A percentile compares a stretch with the other conserved stretches of the same genome.
phyloP scores from a whole-genome alignment of 2,888 invertebrate species.

The Lottia gigantea region DNA sequence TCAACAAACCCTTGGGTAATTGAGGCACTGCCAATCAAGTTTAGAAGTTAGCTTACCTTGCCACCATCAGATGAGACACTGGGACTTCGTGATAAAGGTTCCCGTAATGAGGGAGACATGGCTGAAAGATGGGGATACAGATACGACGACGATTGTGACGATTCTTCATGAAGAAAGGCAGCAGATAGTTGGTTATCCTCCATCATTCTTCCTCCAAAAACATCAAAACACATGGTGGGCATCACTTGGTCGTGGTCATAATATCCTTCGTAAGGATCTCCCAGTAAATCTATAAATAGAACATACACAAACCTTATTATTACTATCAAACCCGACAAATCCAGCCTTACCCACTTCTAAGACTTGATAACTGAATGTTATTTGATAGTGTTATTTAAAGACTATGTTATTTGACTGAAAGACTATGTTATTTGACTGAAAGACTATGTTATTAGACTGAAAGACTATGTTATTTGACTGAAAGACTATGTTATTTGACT shows the following conservation, averaged over 20 bases:
- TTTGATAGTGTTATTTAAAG: no score
- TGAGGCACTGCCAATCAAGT: no score
- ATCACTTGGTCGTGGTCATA: conserved; percentile 18
- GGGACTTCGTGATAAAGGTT: conserved; percentile 31
- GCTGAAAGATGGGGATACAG: conserved; percentile 25
- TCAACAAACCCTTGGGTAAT: no score
- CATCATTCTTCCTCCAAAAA: conserved; percentile 24
- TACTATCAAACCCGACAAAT: no score
- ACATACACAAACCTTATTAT: not conserved
- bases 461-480: no score
- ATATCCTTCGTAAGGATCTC: conserved; percentile 17
- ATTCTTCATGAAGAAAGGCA: conserved; percentile 15
- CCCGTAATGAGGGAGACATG: conserved; percentile 28
- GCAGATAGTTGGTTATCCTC: conserved; percentile 14
- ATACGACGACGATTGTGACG: conserved; percentile 11
- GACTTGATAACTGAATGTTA: no score
- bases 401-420: no score
- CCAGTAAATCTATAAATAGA: conserved; percentile 17
- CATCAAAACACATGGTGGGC: conserved; percentile 37
- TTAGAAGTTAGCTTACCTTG: conserved; percentile 25
- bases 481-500: no score
- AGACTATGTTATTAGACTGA: no score
- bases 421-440: no score
- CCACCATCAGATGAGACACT: conserved; percentile 35
- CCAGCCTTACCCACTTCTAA: no score